These are phyloP conservation scores for Nomada fucata DNA, from an alignment of 2,888 invertebrate genomes.

Conservation along the genomic window DNA sequence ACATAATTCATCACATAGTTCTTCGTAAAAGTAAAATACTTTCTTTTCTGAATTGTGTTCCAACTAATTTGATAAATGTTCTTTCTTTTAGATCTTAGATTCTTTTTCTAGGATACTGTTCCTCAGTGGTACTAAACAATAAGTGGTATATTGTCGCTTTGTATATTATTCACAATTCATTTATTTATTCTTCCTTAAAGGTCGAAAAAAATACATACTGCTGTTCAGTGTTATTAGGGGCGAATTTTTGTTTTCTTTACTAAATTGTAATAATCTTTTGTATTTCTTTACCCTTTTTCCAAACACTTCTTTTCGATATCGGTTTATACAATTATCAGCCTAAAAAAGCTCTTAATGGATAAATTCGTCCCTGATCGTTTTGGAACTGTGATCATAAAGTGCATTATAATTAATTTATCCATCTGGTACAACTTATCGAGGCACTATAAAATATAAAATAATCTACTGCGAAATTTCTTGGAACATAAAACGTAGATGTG, in stretches of 20 bases:
- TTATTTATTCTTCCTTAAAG: slow-evolving; percentile 68
- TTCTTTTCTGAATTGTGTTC: slow-evolving; percentile 37
- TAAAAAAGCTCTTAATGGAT: background rate
- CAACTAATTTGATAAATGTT: slow-evolving; percentile 21
- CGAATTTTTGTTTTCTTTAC: slow-evolving; percentile 22
- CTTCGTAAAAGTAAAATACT: slow-evolving; percentile 51
- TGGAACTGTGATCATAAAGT: slow-evolving; percentile 50
- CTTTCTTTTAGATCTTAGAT: slow-evolving; percentile 31
- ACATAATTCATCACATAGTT: slow-evolving; percentile 62
- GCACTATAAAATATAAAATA: slow-evolving; percentile 37
- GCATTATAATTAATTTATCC: slow-evolving; percentile 49
- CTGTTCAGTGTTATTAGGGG: slow-evolving; percentile 43
- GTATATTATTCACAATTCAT: slow-evolving; percentile 35
- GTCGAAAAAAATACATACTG: slow-evolving; percentile 39
- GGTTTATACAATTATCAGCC: slow-evolving; percentile 16
- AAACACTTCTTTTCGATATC: background rate
- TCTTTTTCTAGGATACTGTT: slow-evolving; percentile 19
- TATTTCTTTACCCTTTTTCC: background rate
- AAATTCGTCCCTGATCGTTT: slow-evolving; percentile 48
- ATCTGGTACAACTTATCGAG: slow-evolving; percentile 18
- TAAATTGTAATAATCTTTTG: background rate
- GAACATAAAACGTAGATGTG: slow-evolving; percentile 25
- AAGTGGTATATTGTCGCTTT: slow-evolving; percentile 32
- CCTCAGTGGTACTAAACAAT: slow-evolving; percentile 28
- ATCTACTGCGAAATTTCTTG: slow-evolving; percentile 35